These are phyloP conservation scores for Caenorhabditis japonica DNA, from an alignment of 2,888 invertebrate genomes.

Conservation along the genomic window DNA sequence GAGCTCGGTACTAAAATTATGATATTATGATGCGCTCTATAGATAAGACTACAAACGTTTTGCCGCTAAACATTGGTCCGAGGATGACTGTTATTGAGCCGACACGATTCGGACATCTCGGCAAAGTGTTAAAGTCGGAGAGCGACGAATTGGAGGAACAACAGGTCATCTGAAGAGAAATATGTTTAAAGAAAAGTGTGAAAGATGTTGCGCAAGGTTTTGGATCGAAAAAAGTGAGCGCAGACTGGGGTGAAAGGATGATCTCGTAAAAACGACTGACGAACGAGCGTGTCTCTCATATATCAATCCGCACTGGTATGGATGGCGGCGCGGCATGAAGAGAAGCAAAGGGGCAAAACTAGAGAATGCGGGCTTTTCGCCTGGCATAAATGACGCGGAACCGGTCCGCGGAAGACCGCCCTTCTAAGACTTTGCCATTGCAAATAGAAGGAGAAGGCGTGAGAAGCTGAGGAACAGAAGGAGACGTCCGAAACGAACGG, in stretches of 20 bases:
- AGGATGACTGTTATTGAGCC: conserved; percentile 64
- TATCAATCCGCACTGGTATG: conserved; percentile 27
- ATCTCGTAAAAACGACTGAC: not conserved
- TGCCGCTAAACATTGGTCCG: conserved; percentile 70
- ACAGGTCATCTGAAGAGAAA: conserved; percentile 34
- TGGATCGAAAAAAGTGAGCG: conserved; percentile 26
- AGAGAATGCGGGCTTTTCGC: conserved; percentile 16
- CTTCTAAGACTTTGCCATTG: conserved; percentile 26
- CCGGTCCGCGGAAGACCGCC: conserved; percentile 31
- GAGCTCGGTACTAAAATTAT: conserved; percentile 68
- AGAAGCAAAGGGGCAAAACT: conserved; percentile 25
- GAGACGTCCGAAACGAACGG: conserved; percentile 27
- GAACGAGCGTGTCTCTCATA: not conserved
- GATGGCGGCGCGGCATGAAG: not conserved
- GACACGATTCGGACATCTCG: conserved; percentile 47
- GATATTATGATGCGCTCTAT: too few relatives aligned
- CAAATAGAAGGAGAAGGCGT: conserved; percentile 17
- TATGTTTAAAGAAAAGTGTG: not conserved
- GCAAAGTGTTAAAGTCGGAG: conserved; percentile 27
- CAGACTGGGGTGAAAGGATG: not conserved
- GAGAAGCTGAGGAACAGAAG: conserved; percentile 18
- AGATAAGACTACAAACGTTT: too few relatives aligned
- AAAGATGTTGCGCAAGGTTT: not conserved
- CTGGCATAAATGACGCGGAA: conserved; percentile 28
- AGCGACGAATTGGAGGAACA: conserved; percentile 46